Evolutionary conservation across 1,140 invertebrate species (phyloP).

Genomic region (Drosophila murphyi): DNA sequence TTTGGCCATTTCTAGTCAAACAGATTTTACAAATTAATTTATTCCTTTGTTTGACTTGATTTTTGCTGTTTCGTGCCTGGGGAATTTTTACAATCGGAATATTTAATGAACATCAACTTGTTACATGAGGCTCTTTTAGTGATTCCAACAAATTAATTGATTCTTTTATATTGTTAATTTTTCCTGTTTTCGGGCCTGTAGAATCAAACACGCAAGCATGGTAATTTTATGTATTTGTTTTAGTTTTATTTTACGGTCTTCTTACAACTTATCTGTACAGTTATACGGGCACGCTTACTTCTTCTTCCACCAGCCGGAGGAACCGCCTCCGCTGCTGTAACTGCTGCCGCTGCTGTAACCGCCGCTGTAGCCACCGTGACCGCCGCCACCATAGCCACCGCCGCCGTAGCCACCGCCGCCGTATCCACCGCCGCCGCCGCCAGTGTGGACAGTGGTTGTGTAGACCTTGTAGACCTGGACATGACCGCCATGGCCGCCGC

Average conservation of each 20-base stretch:
- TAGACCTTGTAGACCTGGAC: conserved; percentile 43
- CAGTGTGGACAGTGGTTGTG: conserved; percentile 24
- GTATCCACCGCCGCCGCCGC: conserved; percentile 23
- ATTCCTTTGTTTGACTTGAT: not conserved
- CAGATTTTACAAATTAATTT: not conserved
- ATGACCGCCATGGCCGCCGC: conserved; percentile 19
- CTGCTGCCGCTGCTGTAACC: conserved; percentile 29
- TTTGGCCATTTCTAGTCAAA: not conserved
- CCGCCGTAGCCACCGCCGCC: conserved; percentile 38
- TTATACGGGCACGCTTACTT: conserved; percentile 7
- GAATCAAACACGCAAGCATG: not conserved
- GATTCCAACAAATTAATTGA: not conserved
- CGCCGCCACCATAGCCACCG: conserved; percentile 6
- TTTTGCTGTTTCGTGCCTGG: not conserved
- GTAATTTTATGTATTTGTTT: conserved; percentile 1
- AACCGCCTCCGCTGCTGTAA: conserved; percentile 37
- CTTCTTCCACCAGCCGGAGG: conserved; percentile 30
- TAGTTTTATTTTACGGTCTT: conserved; percentile 14
- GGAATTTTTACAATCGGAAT: not conserved
- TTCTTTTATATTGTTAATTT: not conserved
- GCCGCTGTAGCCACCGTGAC: conserved; percentile 33
- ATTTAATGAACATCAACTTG: not conserved
- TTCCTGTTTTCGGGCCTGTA: not conserved
- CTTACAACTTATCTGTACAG: conserved; percentile 8
- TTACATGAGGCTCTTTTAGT: not conserved